Percentiles rank a stretch among this genome's conserved stretches.
Conservation (phyloP, 2,797 vertebrate species). For the Microctenopoma steveboyesi region DNA sequence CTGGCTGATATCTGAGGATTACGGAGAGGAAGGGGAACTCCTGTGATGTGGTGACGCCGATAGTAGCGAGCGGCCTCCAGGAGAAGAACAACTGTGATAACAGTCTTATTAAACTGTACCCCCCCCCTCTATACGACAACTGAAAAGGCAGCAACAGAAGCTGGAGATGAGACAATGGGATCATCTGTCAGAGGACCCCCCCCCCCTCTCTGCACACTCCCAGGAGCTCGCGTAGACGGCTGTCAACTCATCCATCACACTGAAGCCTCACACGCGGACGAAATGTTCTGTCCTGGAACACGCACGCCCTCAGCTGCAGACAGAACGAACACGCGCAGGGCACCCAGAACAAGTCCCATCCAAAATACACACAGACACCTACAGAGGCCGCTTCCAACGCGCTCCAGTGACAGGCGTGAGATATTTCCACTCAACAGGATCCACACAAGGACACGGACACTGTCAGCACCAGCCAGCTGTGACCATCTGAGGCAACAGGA, state of each 20-base stretch:
- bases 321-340: neutral
- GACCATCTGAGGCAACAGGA: constrained; percentile 6
- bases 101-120: constrained; percentile 45
- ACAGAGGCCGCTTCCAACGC: neutral
- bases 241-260: constrained; percentile 42
- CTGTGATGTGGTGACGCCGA: constrained; percentile 11
- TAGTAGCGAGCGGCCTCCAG: constrained; percentile 14
- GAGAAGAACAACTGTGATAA: constrained; percentile 69
- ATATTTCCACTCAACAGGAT: neutral
- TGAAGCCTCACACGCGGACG: constrained; percentile 1
- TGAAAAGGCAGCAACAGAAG: constrained; percentile 42
- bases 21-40: neutral
- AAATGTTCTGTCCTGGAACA: constrained; percentile 10
- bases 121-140: constrained; percentile 34
- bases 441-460: constrained; percentile 9
- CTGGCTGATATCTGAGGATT: neutral
- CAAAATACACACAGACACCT: neutral
- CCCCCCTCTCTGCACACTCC: constrained; percentile 2
- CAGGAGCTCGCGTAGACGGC: constrained; percentile 30
- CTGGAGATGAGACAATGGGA: constrained; percentile 63
- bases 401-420: neutral
- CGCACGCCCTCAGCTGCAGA: neutral
- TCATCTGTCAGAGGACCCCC: constrained; percentile 59
- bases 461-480: constrained; percentile 1
- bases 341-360: neutral